Evolutionary conservation across 2,888 invertebrate species (phyloP).

Genomic region (Microctonus aethiopoides): DNA sequence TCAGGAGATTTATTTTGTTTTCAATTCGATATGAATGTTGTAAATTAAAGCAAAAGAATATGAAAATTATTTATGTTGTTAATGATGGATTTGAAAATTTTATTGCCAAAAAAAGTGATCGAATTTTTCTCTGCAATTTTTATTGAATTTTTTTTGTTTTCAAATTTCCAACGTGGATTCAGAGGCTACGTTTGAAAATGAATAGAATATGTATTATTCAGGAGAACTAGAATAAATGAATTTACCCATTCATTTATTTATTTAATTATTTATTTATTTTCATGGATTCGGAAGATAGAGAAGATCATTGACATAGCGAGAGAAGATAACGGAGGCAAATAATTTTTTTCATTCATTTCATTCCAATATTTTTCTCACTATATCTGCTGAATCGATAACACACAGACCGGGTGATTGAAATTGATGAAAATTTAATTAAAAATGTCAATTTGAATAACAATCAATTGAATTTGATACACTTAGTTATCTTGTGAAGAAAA

Average conservation of each 20-base stretch:
- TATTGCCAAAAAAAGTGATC: conserved; percentile 51
- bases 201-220: too few species aligned
- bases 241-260: too few species aligned
- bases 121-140: conserved; percentile 37
- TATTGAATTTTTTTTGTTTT: conserved; percentile 39
- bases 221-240: too few species aligned
- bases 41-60: neutral
- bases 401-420: neutral
- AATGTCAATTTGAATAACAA: conserved; percentile 24
- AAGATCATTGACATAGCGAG: neutral
- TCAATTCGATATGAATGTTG: conserved; percentile 16
- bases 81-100: too few species aligned
- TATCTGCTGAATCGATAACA: neutral
- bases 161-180: neutral
- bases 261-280: too few species aligned
- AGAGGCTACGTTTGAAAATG: too few species aligned
- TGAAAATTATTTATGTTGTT: neutral
- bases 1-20: neutral
- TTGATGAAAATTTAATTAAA: neutral
- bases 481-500: conserved; percentile 49
- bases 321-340: too few species aligned
- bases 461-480: conserved; percentile 39
- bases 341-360: neutral
- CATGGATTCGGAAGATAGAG: neutral
- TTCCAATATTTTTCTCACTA: neutral